These are phyloP conservation scores for Stenopsyche tienmushanensis DNA, from an alignment of 1,140 invertebrate species.

Conservation along the genomic window DNA sequence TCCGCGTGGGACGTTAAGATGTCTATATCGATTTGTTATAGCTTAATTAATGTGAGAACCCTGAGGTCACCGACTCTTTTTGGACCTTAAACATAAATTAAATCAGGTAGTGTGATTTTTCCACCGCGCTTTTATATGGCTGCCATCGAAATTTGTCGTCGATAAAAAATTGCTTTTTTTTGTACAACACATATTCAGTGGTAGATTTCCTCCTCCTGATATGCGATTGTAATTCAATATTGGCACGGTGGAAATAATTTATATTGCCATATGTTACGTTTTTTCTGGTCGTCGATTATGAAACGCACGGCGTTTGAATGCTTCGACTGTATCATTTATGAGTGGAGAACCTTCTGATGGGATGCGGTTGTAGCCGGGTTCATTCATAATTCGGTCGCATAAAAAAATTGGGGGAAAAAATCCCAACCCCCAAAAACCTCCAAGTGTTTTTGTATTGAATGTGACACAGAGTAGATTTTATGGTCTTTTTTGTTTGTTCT, in stretches of 20 bases:
- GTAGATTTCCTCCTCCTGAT: no score
- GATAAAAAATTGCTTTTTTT: no score
- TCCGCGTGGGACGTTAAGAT: conserved; percentile 21
- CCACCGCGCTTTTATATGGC: neutral
- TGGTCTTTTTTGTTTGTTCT: neutral
- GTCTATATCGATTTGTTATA: conserved; percentile 41
- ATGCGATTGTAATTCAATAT: no score
- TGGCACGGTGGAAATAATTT: no score
- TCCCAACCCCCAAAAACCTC: no score
- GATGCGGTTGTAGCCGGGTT: neutral
- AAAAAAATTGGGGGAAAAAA: neutral
- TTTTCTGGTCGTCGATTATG: no score
- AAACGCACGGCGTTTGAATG: neutral
- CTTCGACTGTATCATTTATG: neutral
- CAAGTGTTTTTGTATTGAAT: neutral
- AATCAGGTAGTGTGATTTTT: conserved; percentile 10
- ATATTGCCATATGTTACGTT: no score
- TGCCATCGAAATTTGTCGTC: no score
- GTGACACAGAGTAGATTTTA: neutral
- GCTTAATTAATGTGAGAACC: conserved; percentile 41
- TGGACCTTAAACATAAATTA: conserved; percentile 14
- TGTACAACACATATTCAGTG: no score
- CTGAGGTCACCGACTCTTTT: conserved; percentile 27
- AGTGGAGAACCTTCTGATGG: neutral
- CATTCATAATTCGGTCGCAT: neutral